Base-by-base conservation (phyloP, 2,888 invertebrate species). In the Conops quadrifasciatus region DNA sequence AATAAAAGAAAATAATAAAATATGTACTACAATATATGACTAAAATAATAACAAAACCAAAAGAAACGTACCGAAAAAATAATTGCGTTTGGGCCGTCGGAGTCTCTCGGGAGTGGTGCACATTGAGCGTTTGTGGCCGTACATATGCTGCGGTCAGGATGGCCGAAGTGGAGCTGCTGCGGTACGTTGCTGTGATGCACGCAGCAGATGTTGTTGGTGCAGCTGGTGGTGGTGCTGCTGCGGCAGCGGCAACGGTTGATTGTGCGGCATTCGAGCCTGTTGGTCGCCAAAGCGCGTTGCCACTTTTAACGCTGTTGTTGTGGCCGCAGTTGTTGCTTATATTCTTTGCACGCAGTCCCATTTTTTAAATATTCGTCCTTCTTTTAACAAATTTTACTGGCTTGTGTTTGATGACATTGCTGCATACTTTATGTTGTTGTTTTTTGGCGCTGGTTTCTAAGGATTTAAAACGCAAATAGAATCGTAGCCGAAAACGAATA, bases 111-210 rank as follows among this genome's bases (percentile, higher is more conserved):
- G 79, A 76, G 78, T 84, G 80, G 72, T 82, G 81, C 63, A 85
- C 85, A 78, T 85, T 84, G 65, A 85, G 79, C 16, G 85, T 85
- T 77, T 85, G 84, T 58, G 85, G 85, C 26, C 85, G 77, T 74
- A 76, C 64, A 65, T 66, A 71, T 67, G 76, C 58, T 19, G 76
- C 72, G 19, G 78, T 79, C 3, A 75, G 51, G 26, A 83, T 78
- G 47, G 83, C 83, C 45, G 83, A 83, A 4, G 83, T 81, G 26
- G 83, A 83, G 73, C 81, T 81, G 72, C 83, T 84, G 67, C 84
- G 80, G 63, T 75, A 77, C 26, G 79, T 78, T 26, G 71, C 60
- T 19, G 51, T 65, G 58, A 65, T 49, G 62, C 63, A 63, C 43
- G 65, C 60, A 51, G 51, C 26, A 4, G 71, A 47, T 19, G 47